Conservation (phyloP, 2,113 vertebrate genomes). For the Cepphus grylle region DNA sequence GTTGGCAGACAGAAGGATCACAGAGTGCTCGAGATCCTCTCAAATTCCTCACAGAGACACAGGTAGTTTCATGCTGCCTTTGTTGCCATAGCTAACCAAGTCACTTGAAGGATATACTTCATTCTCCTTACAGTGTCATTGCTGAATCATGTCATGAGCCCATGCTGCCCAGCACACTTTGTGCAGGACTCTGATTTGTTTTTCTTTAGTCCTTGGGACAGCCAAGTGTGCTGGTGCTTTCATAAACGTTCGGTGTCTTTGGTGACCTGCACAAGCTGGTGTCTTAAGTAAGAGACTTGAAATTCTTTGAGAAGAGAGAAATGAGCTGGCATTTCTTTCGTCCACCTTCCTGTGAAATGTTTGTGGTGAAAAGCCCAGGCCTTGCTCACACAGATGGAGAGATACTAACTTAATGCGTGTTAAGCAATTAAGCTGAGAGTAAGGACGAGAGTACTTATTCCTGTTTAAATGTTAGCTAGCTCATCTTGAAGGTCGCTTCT, state of each 20-base stretch:
- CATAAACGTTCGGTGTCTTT: not conserved
- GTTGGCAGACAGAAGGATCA: not conserved
- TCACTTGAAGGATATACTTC: not conserved
- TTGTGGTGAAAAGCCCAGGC: not conserved
- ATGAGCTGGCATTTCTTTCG: not conserved
- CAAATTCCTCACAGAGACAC: not conserved
- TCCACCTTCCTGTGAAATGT: not conserved
- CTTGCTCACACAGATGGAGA: not conserved
- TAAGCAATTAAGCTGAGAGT: not conserved
- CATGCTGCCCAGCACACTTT: not conserved
- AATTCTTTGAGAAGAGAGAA: not conserved
- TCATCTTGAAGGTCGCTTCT: not conserved
- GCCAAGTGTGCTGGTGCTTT: not conserved
- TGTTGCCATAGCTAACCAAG: not conserved
- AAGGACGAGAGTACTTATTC: not conserved
- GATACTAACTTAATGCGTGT: not conserved
- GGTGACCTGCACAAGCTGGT: not conserved
- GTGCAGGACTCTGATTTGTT: not conserved
- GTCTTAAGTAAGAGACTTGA: not conserved
- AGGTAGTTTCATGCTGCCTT: not conserved
- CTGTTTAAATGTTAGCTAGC: not conserved
- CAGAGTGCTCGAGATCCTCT: not conserved
- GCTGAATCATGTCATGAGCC: not conserved
- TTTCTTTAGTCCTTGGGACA: not conserved
- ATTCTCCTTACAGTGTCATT: not conserved